These are phyloP conservation scores for Cranoglanis bouderius DNA, from an alignment of 2,113 vertebrate species.

Conservation along the genomic window DNA sequence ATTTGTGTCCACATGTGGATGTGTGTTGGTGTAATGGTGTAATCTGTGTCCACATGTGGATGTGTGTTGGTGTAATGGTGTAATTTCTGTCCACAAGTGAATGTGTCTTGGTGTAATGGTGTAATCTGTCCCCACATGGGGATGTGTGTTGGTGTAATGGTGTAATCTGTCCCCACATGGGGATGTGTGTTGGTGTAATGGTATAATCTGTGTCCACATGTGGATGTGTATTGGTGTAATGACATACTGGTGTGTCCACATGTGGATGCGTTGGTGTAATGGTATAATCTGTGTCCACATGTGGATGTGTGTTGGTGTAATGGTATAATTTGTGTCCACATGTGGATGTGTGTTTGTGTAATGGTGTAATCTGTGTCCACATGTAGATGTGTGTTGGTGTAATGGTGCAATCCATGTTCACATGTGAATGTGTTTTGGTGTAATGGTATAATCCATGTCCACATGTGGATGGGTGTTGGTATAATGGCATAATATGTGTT, in stretches of 20 bases:
- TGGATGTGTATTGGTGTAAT: neutral
- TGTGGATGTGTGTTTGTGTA: neutral
- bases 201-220: neutral
- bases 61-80: neutral
- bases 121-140: neutral
- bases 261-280: neutral
- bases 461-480: neutral
- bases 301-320: neutral
- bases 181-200: neutral
- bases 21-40: neutral
- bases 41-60: neutral
- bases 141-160: neutral
- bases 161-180: neutral
- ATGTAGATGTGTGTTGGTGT: neutral
- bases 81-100: neutral
- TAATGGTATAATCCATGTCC: neutral
- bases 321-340: neutral
- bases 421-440: neutral
- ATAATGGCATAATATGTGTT: neutral
- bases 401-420: neutral
- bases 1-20: neutral
- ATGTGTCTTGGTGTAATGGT: neutral
- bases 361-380: neutral
- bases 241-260: neutral
- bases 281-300: neutral